Base-by-base conservation (phyloP, 2,113 vertebrate species). In the Puffinus mauretanicus region DNA sequence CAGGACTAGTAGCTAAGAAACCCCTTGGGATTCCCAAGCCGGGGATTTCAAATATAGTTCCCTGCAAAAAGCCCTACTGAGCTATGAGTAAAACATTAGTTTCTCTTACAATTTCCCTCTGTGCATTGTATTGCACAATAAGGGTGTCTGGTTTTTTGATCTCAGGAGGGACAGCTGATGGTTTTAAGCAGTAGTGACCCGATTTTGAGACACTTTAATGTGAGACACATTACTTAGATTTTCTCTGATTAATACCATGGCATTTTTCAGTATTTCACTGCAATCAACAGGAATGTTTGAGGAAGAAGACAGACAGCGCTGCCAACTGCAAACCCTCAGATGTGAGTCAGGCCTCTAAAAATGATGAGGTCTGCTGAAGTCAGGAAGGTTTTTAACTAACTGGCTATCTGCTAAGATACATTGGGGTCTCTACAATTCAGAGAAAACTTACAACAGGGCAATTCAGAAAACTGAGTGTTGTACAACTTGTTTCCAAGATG, bases 21-120 rank as follows among this genome's bases (percentile, higher is more conserved):
- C n/a, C 51, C 51, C 62, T 65, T 60, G 94, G 66, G 47, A 94
- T 90, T 95, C 51, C 84, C 89, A 78, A n/a, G 14, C 13, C 75
- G 94, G 91, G 81, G 83, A 71, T 96, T 95, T 96, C 46, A 94
- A 69, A 87, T 11, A 42, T 11, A 86, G 12, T 66, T 85, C 52
- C 40, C 40, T 78, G 11, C 6, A 87, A 82, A 80, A 95, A 65
- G 34, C n/a, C 70, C n/a, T 47, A 36, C 21, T 76, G 42, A 95
- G 34, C 14, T 55, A 21, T 1, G 8, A 83, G 51, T 51, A 40
- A 73, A 81, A 57, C 10, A 0, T 13, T n/a, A 24, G 64, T 75
- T 94, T 96, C 32, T 83, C 52, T 93, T 70, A 65, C 0, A 2
- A 44, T 82, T 96, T 91, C 62, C 16, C 32, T 57, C 30, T 0